Base-by-base conservation (phyloP, 2,888 invertebrate species). In the Folsomia candida region DNA sequence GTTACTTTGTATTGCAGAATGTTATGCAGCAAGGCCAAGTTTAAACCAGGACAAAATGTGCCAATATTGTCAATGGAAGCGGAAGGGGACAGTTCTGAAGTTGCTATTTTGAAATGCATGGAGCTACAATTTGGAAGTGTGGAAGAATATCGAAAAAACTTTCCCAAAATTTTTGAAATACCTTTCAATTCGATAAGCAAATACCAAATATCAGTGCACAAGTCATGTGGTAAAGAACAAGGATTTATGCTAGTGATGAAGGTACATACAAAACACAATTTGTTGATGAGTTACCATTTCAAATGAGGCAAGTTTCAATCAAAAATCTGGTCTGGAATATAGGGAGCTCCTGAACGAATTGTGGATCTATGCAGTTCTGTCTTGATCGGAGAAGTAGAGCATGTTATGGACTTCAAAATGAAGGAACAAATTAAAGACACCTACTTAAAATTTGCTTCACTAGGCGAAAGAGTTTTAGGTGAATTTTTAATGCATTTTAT, bases 141-240 rank as follows among this genome's bases (percentile, higher is more conserved):
- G 2, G 66, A 70, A 62, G 58, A 64, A 18, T 72, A 68, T 51
- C 27, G 75, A 11, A 66, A 60, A 63, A 60, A 63, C n/a, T 70
- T 66, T 28, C 59, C 64, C 9, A 75, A 73, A 67, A 60, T 75
- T 24, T 77, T 69, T n/a, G n/a, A n/a, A n/a, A n/a, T n/a, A n/a
- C n/a, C n/a, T n/a, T n/a, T n/a, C n/a, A n/a, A n/a, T n/a, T 76
- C 75, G 11, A 67, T 69, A 2, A 71, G 69, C 22, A 77, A 77
- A 61, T 77, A 69, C 65, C 75, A 77, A 69, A 28, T 70, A 6
- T 75, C 73, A 2, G 69, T 77, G 22, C 74, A 77, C 37, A 62
- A 26, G 59, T 3, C 59, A 11, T 11, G 3, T 6, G 14, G 26
- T 59, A n/a, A 6, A 24, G 59, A 59, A 26, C 59, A 25, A 4